Conservation (phyloP, 2,113 vertebrate genomes). For the Oncorhynchus mykiss region DNA sequence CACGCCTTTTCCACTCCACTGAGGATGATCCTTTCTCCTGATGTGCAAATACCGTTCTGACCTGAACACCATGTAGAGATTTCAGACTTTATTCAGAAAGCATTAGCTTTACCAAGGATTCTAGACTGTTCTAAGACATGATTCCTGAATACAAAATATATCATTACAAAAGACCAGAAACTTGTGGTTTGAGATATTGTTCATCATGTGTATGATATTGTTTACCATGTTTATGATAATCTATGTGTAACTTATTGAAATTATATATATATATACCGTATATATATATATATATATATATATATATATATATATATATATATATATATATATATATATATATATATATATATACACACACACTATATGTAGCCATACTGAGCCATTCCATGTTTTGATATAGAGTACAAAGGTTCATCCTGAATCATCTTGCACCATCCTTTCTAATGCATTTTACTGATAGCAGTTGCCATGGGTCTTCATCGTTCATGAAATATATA, state of each 20-base stretch:
- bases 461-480: conserved; percentile 57
- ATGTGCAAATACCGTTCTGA: conserved; percentile 33
- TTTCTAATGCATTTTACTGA: conserved; percentile 59
- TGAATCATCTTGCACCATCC: conserved; percentile 51
- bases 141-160: conserved; percentile 38
- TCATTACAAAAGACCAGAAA: conserved; percentile 77
- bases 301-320: too few relatives aligned
- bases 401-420: conserved; percentile 57
- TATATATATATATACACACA: too few relatives aligned
- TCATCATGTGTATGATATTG: conserved; percentile 72
- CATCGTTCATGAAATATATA: conserved; percentile 39
- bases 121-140: conserved; percentile 66
- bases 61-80: conserved; percentile 18
- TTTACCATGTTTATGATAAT: conserved; percentile 72
- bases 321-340: conserved; percentile 35
- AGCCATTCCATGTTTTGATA: conserved; percentile 70
- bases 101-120: conserved; percentile 55
- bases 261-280: conserved; percentile 49
- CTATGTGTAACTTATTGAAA: conserved; percentile 64
- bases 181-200: conserved; percentile 78
- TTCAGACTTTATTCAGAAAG: conserved; percentile 50
- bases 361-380: conserved; percentile 64
- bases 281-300: too few relatives aligned
- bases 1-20: conserved; percentile 55
- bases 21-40: conserved; percentile 43